Percentiles rank a stretch among this genome's conserved stretches.
phyloP scores from a whole-genome alignment of 1,140 invertebrate species.

The Thaumatotibia leucotreta region DNA sequence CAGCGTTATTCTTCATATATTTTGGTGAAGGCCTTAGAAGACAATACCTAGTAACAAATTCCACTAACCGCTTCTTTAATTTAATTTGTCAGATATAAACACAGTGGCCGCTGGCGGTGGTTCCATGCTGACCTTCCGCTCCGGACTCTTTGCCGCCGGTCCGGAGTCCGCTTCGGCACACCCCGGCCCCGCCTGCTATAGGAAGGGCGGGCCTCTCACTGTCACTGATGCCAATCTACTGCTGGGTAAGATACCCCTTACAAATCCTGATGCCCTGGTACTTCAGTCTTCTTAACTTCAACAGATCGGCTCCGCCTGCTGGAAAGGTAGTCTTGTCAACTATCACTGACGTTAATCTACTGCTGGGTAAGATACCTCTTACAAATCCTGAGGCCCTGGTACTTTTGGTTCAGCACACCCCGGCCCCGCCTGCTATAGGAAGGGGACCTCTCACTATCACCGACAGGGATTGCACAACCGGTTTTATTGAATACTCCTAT shows the following conservation, averaged over 20 bases:
- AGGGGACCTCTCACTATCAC: conserved; percentile 89
- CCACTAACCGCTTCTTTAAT: too few species aligned
- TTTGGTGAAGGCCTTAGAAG: too few species aligned
- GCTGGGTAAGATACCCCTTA: conserved; percentile 37
- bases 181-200: conserved; percentile 96
- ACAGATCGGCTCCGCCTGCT: conserved; percentile 96
- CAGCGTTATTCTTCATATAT: too few species aligned
- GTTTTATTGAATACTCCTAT: too few species aligned
- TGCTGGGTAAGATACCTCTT: conserved; percentile 42
- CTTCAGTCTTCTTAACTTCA: too few species aligned
- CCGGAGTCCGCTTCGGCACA: conserved; percentile 97
- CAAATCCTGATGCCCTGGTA: not conserved
- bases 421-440: conserved; percentile 96
- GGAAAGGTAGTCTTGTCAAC: conserved; percentile 95
- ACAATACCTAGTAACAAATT: too few species aligned
- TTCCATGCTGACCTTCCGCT: conserved; percentile 95
- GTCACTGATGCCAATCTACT: conserved; percentile 63
- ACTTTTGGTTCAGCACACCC: too few species aligned
- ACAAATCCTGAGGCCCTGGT: not conserved
- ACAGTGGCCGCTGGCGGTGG: conserved; percentile 99
- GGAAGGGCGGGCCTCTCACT: conserved; percentile 94
- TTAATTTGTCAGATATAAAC: conserved; percentile 83
- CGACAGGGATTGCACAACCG: too few species aligned
- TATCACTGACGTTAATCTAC: conserved; percentile 59
- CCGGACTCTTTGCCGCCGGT: conserved; percentile 97